Evolutionary conservation across 2,797 vertebrate species (phyloP), one percentile per base, ranked within the genome.

Genomic region (Pygocentrus nattereri): DNA sequence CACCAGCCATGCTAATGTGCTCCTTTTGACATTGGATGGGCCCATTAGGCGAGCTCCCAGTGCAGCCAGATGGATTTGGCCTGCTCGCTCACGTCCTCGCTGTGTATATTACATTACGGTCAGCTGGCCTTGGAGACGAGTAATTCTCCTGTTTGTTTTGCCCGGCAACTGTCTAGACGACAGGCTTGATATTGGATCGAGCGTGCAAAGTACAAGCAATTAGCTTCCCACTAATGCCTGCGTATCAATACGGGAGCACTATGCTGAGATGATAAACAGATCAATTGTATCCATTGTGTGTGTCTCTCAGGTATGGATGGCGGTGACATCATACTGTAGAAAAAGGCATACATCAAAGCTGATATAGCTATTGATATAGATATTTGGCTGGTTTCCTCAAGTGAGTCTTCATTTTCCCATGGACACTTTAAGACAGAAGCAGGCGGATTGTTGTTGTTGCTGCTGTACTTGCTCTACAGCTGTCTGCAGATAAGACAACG

Each of bases 81-180:
- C 79, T n/a, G 8, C 69, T 84, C 54, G 30, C 61, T 76, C 50
- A 34, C 19, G 80, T 85, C 76, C 82, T 79, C 74, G 67, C 59
- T 74, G 80, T 83, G 68, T 79, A 74, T 82, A 90, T 90, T 86
- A 80, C 83, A 88, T 92, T 92, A 90, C 76, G 82, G 59, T 64
- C 58, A 76, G 69, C 25, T 74, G 79, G 84, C 82, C 84, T 78
- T 78, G 65, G 80, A 83, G 80, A 78, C 69, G 56, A 75, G 77
- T 82, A 78, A 78, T 78, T 84, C 56, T 47, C 52, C 82, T 77
- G 75, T 88, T 72, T 83, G 85, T 81, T 82, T 79, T 81, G 77
- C 74, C 84, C 76, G 79, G 76, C 10, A 44, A 65, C 54, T 44
- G 70, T 84, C 80, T 83, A 68, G 77, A 82, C 78, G 52, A 80